Evolutionary conservation across 1,140 invertebrate genomes (phyloP).

Genomic region (Microvelia longipes): DNA sequence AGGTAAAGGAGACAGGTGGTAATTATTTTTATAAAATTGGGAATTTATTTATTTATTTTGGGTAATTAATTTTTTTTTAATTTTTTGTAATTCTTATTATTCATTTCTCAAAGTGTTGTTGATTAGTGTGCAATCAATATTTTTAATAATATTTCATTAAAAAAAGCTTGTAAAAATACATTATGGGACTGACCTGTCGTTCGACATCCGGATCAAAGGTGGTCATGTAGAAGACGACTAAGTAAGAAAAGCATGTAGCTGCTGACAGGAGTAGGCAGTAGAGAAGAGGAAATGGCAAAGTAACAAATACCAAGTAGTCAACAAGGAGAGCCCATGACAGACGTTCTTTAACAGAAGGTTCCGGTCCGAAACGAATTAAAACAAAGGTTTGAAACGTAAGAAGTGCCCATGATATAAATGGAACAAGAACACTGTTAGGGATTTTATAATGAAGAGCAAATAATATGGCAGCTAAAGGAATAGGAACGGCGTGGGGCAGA

Average conservation of each 20-base stretch:
- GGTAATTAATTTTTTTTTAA: too few species aligned
- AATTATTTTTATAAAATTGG: too few species aligned
- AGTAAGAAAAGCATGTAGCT: slow-evolving; percentile 40
- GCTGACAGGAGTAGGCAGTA: slow-evolving; percentile 44
- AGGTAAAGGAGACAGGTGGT: too few species aligned
- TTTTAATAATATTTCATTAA: too few species aligned
- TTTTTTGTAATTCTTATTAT: too few species aligned
- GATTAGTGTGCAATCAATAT: too few species aligned
- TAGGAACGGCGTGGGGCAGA: not conserved
- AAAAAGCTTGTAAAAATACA: too few species aligned
- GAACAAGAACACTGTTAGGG: slow-evolving; percentile 35
- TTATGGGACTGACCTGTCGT: slow-evolving; percentile 40
- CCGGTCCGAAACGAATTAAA: slow-evolving; percentile 37
- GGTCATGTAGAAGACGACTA: slow-evolving; percentile 35
- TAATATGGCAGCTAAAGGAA: slow-evolving; percentile 5
- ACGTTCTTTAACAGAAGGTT: slow-evolving; percentile 38
- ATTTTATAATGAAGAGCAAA: slow-evolving; percentile 19
- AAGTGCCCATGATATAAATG: slow-evolving; percentile 44
- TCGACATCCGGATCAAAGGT: slow-evolving; percentile 33
- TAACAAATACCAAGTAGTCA: slow-evolving; percentile 70
- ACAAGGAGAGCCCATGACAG: slow-evolving; percentile 66
- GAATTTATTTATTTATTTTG: too few species aligned
- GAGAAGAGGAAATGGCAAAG: slow-evolving; percentile 53
- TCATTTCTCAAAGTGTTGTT: too few species aligned
- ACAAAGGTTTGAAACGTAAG: slow-evolving; percentile 43